phyloP scores from a whole-genome alignment of 2,113 vertebrate genomes.

The Oriolus oriolus region DNA sequence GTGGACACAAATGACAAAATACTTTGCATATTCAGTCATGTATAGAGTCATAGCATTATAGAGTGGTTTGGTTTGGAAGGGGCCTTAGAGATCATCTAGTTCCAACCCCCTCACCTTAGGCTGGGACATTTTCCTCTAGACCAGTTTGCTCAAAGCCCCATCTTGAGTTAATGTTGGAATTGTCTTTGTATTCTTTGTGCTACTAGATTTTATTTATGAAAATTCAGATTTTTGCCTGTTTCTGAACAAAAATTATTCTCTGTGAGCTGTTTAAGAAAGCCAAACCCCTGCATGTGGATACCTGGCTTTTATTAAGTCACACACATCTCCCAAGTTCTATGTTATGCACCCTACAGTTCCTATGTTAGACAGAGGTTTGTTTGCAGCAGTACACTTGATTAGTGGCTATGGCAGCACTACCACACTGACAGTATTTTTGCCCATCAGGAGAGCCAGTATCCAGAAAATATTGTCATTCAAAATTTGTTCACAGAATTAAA shows the following conservation, averaged over 20 bases:
- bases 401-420: not conserved
- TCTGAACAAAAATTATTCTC: not conserved
- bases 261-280: not conserved
- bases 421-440: not conserved
- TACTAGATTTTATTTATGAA: not conserved
- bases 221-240: not conserved
- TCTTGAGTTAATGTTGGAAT: not conserved
- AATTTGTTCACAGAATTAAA: not conserved
- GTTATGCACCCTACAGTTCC: not conserved
- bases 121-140: not conserved
- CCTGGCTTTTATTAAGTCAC: not conserved
- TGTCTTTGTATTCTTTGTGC: not conserved
- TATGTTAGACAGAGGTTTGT: not conserved
- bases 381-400: not conserved
- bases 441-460: not conserved
- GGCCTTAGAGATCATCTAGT: not conserved
- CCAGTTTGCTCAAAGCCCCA: not conserved
- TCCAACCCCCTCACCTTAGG: accelerated
- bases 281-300: not conserved
- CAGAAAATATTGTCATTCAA: not conserved
- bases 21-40: not conserved
- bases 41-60: not conserved
- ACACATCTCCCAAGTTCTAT: not conserved
- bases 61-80: not conserved
- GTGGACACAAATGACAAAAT: not conserved